phyloP scores from a whole-genome alignment of 2,797 vertebrate genomes.

The Parambassis ranga region DNA sequence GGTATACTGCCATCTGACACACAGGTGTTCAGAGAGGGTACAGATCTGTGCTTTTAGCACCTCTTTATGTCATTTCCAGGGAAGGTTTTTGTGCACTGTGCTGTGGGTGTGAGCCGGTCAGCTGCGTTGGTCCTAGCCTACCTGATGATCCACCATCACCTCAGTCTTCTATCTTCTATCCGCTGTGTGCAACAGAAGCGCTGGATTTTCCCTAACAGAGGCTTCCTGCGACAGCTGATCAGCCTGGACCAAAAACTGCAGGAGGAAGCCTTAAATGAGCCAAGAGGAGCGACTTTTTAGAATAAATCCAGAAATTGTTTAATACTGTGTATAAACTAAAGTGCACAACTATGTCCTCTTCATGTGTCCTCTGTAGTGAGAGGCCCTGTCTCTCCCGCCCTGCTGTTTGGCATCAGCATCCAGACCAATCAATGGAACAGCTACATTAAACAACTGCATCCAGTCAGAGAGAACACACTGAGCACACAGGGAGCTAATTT shows the following conservation, averaged over 20 bases:
- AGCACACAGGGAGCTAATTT: constrained; percentile 68
- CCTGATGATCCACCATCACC: constrained; percentile 80
- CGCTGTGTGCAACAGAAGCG: constrained; percentile 77
- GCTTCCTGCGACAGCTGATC: constrained; percentile 86
- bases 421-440: constrained; percentile 53
- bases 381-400: background rate
- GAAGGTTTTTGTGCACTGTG: constrained; percentile 81
- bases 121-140: constrained; percentile 81
- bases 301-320: constrained; percentile 9
- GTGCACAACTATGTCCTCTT: background rate
- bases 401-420: constrained; percentile 20
- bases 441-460: constrained; percentile 51
- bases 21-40: background rate
- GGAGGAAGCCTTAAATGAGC: background rate
- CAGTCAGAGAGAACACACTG: constrained; percentile 29
- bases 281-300: no score
- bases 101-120: constrained; percentile 81
- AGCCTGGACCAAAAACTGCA: constrained; percentile 80
- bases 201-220: constrained; percentile 91
- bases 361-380: constrained; percentile 26
- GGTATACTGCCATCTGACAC: no score
- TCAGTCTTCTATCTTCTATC: constrained; percentile 71
- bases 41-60: background rate
- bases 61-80: constrained; percentile 55
- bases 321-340: constrained; percentile 9